Evolutionary conservation across 2,888 invertebrate genomes (phyloP).

Genomic region (Ramazzottius varieornatus): DNA sequence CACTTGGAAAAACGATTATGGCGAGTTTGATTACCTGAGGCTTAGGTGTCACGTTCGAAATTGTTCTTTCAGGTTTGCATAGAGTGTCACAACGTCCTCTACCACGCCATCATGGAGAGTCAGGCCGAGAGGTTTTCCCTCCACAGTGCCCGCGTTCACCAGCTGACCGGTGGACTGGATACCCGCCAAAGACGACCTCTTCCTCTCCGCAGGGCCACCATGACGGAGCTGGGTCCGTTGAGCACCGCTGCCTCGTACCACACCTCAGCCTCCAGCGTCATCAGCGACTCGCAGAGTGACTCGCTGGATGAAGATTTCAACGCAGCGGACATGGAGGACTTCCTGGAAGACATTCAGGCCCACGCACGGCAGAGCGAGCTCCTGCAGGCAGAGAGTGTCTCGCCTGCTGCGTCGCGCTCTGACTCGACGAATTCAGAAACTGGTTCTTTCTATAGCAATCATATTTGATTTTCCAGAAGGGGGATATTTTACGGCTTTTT

Average conservation of each 20-base stretch:
- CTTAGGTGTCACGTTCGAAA: too few relatives aligned
- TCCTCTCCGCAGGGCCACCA: background rate
- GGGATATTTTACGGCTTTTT: too few relatives aligned
- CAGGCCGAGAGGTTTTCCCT: background rate
- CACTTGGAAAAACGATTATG: too few relatives aligned
- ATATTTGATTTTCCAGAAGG: too few relatives aligned
- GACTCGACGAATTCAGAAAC: background rate
- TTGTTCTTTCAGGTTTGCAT: background rate
- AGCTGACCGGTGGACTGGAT: too few relatives aligned
- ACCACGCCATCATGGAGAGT: constrained; percentile 1
- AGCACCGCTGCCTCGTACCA: background rate
- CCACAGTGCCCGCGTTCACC: background rate
- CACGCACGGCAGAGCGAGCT: background rate
- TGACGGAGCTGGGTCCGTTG: background rate
- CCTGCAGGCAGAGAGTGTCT: background rate
- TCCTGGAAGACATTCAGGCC: background rate
- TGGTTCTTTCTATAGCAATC: background rate
- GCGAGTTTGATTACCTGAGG: too few relatives aligned
- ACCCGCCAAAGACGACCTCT: too few relatives aligned
- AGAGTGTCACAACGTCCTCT: background rate
- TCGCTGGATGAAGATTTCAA: background rate
- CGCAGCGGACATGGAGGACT: background rate
- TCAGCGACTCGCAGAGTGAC: background rate
- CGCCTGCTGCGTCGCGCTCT: background rate
- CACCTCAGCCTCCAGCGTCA: background rate